Evolutionary conservation across 2,888 invertebrate species (phyloP).

Genomic region (Pilophorus perplexus): DNA sequence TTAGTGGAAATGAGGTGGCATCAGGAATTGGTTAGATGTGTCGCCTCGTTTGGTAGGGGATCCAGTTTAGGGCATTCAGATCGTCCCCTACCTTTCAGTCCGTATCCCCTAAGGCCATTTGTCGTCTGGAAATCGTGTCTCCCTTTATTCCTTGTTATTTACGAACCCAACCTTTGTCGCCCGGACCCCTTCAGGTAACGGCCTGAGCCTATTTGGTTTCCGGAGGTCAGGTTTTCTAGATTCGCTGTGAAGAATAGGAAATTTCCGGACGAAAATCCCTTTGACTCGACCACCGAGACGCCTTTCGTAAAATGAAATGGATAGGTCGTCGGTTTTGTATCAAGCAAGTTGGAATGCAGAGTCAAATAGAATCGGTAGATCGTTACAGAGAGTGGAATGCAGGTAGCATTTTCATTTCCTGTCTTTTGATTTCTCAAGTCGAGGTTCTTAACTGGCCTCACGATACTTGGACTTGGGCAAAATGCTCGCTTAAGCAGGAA

Average conservation of each 20-base stretch:
- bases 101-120: constrained; percentile 13
- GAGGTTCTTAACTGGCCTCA: constrained; percentile 4
- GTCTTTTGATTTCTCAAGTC: neutral
- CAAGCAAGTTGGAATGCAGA: too few species aligned
- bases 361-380: too few species aligned
- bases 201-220: neutral
- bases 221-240: neutral
- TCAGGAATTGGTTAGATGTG: constrained; percentile 29
- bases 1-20: constrained; percentile 40
- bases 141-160: constrained; percentile 26
- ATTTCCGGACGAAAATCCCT: constrained; percentile 24
- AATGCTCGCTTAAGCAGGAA: too few species aligned
- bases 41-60: neutral
- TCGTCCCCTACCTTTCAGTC: neutral
- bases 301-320: constrained; percentile 3
- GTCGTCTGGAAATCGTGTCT: constrained; percentile 28
- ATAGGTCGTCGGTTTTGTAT: neutral
- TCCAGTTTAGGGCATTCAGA: constrained; percentile 1
- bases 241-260: constrained; percentile 28
- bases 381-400: too few species aligned
- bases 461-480: too few species aligned
- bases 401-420: too few species aligned
- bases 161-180: constrained; percentile 36
- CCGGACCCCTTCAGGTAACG: constrained; percentile 16
- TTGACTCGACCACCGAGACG: neutral